Percentiles rank a stretch among this genome's conserved stretches.
phyloP scores from a whole-genome alignment of 2,888 invertebrate genomes.

The Dexiosoma caninum region DNA sequence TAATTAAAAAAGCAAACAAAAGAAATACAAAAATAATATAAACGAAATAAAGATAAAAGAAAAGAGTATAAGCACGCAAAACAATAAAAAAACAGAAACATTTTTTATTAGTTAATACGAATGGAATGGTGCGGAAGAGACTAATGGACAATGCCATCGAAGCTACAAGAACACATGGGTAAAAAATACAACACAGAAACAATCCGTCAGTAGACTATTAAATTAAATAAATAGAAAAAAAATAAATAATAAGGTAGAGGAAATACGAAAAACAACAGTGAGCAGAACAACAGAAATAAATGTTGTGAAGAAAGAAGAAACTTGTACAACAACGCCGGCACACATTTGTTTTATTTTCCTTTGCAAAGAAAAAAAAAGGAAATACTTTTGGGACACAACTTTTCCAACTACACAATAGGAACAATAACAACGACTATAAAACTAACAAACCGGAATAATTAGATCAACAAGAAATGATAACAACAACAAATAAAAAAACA shows the following conservation, averaged over 20 bases:
- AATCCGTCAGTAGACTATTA: too few relatives aligned
- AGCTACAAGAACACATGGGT: too few relatives aligned
- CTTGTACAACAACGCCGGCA: background rate
- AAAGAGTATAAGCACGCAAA: too few relatives aligned
- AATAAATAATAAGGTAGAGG: background rate
- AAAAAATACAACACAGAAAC: too few relatives aligned
- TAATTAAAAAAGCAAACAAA: too few relatives aligned
- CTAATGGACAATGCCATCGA: too few relatives aligned
- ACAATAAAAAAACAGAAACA: too few relatives aligned
- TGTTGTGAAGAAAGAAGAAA: background rate
- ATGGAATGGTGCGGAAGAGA: too few relatives aligned
- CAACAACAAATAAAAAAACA: constrained; percentile 3
- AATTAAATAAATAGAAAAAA: background rate
- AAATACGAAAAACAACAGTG: background rate
- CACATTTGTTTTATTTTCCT: background rate
- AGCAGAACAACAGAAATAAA: background rate
- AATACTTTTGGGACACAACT: constrained; percentile 37
- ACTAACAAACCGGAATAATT: background rate
- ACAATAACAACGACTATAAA: constrained; percentile 56
- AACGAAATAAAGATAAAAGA: too few relatives aligned
- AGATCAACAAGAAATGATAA: background rate
- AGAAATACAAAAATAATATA: too few relatives aligned
- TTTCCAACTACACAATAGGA: constrained; percentile 13
- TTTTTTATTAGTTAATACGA: too few relatives aligned
- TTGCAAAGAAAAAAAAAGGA: background rate